phyloP scores from a whole-genome alignment of 2,113 vertebrate species.

The Oncorhynchus keta region DNA sequence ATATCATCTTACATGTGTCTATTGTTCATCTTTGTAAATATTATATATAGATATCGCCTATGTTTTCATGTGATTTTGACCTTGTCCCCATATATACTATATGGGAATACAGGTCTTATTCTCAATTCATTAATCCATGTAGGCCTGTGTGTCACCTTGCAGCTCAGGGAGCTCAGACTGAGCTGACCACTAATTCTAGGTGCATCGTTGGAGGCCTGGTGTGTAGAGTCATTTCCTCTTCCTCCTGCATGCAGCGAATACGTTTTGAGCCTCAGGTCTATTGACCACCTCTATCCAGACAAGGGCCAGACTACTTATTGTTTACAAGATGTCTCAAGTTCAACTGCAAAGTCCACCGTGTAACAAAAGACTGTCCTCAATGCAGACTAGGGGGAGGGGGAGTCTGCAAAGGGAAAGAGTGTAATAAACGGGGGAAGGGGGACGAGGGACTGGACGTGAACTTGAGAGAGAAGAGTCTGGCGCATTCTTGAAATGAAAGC shows the following conservation, averaged over 20 bases:
- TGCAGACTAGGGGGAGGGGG: conserved; percentile 60
- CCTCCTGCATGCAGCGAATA: conserved; percentile 15
- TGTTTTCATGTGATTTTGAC: too few relatives aligned
- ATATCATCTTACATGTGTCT: too few relatives aligned
- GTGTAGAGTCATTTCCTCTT: conserved; percentile 31
- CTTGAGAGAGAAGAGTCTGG: conserved; percentile 43
- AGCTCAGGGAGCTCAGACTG: background rate
- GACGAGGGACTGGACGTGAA: conserved; percentile 47
- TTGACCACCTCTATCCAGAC: conserved; percentile 68
- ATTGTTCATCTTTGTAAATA: too few relatives aligned
- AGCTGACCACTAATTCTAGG: conserved; percentile 10
- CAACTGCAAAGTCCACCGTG: conserved; percentile 74
- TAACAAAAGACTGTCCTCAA: conserved; percentile 56
- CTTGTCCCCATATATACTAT: too few relatives aligned
- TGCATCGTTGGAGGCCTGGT: conserved; percentile 36
- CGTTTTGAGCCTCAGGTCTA: conserved; percentile 17
- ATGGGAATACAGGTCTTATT: too few relatives aligned
- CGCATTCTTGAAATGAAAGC: conserved; percentile 61
- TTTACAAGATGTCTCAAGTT: conserved; percentile 84
- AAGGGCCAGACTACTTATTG: conserved; percentile 73
- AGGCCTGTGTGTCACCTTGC: background rate
- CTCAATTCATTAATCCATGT: background rate
- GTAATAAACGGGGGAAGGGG: conserved; percentile 24
- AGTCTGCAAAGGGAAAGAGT: conserved; percentile 36
- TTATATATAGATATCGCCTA: too few relatives aligned